These are phyloP conservation scores for Piaya cayana DNA, from an alignment of 2,113 vertebrate genomes.

Conservation along the genomic window DNA sequence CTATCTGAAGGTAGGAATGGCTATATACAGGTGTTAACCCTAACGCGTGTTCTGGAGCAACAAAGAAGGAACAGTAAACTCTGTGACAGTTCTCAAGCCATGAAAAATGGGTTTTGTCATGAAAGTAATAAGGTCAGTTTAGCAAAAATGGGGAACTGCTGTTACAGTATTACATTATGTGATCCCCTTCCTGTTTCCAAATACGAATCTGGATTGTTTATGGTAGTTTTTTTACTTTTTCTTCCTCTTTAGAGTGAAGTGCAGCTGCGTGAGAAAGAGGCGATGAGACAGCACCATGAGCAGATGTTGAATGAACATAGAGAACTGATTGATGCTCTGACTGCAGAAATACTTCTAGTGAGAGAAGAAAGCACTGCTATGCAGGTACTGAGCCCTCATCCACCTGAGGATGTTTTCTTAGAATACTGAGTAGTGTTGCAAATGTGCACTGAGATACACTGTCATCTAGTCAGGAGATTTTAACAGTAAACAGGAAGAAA, in stretches of 20 bases:
- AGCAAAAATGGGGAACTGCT: not conserved
- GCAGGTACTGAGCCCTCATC: constrained; percentile 74
- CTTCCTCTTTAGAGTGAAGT: constrained; percentile 77
- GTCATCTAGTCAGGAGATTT: not conserved
- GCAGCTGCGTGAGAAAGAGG: constrained; percentile 71
- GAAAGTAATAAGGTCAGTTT: not conserved
- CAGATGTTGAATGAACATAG: constrained; percentile 82
- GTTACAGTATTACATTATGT: not conserved
- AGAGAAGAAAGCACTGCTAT: constrained; percentile 79
- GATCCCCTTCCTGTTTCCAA: not conserved
- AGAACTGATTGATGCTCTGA: constrained; percentile 88
- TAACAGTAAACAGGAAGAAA: not conserved
- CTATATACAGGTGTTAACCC: not conserved
- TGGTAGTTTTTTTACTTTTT: not conserved
- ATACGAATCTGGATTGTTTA: not conserved
- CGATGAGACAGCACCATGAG: constrained; percentile 75
- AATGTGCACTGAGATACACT: not conserved
- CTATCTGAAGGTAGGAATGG: not conserved
- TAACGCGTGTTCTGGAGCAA: not conserved
- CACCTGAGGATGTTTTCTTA: not conserved
- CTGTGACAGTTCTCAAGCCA: not conserved
- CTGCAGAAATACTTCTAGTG: constrained; percentile 85
- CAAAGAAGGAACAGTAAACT: not conserved
- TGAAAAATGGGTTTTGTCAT: not conserved
- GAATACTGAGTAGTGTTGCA: not conserved